These are phyloP conservation scores for Siphlonurus alternatus DNA, from an alignment of 2,888 invertebrate species.

Conservation along the genomic window DNA sequence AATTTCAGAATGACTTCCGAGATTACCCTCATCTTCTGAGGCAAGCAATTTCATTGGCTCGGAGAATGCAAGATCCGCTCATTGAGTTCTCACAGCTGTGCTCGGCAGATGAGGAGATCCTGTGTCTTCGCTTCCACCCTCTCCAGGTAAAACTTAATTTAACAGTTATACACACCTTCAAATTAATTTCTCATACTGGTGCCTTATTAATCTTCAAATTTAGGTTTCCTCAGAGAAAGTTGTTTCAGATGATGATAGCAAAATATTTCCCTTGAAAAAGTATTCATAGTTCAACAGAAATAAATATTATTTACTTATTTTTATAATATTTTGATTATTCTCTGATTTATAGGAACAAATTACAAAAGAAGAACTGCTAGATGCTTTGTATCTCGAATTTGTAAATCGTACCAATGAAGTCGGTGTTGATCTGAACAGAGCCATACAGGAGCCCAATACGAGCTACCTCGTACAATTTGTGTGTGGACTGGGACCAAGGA, in stretches of 20 bases:
- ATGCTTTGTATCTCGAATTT: slow-evolving; percentile 68
- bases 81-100: slow-evolving; percentile 93
- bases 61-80: slow-evolving; percentile 87
- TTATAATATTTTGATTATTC: neutral
- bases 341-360: slow-evolving; percentile 25
- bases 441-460: slow-evolving; percentile 76
- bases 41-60: slow-evolving; percentile 84
- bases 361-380: slow-evolving; percentile 68
- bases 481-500: slow-evolving; percentile 90
- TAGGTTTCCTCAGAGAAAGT: neutral
- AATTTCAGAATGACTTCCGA: slow-evolving; percentile 59
- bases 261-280: too few species aligned
- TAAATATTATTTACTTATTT: too few species aligned
- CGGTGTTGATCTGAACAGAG: slow-evolving; percentile 90
- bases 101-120: slow-evolving; percentile 89
- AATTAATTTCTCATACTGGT: neutral
- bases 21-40: slow-evolving; percentile 83
- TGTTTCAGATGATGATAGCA: too few species aligned
- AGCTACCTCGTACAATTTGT: slow-evolving; percentile 88
- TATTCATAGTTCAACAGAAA: too few species aligned
- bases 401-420: slow-evolving; percentile 96
- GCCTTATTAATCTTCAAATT: neutral
- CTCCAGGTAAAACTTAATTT: too few species aligned
- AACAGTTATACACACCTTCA: slow-evolving; percentile 8
- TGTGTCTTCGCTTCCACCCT: slow-evolving; percentile 83